Evolutionary conservation across 53 echinoderm and acorn worm genomes (phyloP).

Genomic region (Apostichopus leukothele): DNA sequence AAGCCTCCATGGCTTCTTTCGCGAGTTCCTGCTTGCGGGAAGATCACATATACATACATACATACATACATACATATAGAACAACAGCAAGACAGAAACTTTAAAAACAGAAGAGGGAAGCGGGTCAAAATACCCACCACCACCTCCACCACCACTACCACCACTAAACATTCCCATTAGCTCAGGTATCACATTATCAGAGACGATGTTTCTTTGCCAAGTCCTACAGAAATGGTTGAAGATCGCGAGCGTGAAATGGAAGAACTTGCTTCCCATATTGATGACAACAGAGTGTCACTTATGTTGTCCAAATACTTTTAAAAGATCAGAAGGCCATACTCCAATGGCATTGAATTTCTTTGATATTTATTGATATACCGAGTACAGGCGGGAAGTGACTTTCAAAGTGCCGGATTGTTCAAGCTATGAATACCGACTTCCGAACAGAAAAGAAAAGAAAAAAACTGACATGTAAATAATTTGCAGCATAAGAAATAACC

Average conservation of each 20-base stretch:
- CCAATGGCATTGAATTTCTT: background rate
- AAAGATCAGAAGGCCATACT: background rate
- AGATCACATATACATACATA: too few species aligned
- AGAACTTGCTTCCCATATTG: background rate
- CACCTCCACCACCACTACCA: background rate
- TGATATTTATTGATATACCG: background rate
- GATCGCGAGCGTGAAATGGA: background rate
- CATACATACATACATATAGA: too few species aligned
- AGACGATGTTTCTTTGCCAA: constrained; percentile 10
- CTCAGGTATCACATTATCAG: background rate
- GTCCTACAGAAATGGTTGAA: background rate
- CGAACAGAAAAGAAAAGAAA: too few species aligned
- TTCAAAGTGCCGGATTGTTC: too few species aligned
- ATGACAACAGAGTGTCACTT: constrained; percentile 2
- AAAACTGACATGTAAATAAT: too few species aligned
- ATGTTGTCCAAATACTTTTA: background rate
- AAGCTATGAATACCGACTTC: too few species aligned
- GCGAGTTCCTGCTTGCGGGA: too few species aligned
- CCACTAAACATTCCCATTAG: constrained; percentile 20
- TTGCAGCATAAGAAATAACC: too few species aligned
- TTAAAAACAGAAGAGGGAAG: background rate
- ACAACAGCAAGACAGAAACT: background rate
- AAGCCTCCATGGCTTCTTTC: background rate
- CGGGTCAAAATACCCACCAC: background rate
- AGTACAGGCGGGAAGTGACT: background rate